phyloP scores from a whole-genome alignment of 1,140 invertebrate species.

The Saccostrea cuccullata region DNA sequence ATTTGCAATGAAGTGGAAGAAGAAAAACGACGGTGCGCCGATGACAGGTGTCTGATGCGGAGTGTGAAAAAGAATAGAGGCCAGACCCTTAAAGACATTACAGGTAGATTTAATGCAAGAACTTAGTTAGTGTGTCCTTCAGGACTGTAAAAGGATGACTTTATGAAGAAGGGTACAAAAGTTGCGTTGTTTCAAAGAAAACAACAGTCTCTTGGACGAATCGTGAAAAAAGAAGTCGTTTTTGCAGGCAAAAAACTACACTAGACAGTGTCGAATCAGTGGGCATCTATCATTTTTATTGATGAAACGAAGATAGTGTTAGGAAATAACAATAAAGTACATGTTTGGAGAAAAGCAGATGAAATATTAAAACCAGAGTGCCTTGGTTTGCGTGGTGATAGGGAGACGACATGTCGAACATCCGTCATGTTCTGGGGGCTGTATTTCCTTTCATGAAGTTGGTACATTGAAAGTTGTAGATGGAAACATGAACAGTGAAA shows the following conservation, averaged over 20 bases:
- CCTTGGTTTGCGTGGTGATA: too few species aligned
- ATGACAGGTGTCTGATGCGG: background rate
- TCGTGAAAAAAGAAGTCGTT: background rate
- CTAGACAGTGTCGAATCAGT: background rate
- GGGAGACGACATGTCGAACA: too few species aligned
- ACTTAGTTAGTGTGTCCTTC: background rate
- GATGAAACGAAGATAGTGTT: background rate
- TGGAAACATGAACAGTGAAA: background rate
- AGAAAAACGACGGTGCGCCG: too few species aligned
- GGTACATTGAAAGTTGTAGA: background rate
- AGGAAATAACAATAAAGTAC: too few species aligned
- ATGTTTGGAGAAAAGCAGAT: too few species aligned
- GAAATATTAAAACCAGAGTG: too few species aligned
- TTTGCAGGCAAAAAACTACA: constrained; percentile 38
- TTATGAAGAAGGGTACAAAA: constrained; percentile 29
- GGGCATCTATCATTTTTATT: background rate
- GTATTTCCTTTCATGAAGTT: constrained; percentile 35
- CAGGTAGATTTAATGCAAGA: background rate
- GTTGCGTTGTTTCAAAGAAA: constrained; percentile 31
- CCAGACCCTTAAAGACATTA: background rate
- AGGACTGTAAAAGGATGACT: background rate
- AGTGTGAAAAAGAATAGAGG: background rate
- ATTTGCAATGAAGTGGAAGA: constrained; percentile 29
- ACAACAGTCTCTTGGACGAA: constrained; percentile 24
- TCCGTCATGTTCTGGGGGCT: constrained; percentile 36